Evolutionary conservation across 2,797 vertebrate species (phyloP), one percentile per base, ranked within the genome.

Genomic region (Cuculus canorus): DNA sequence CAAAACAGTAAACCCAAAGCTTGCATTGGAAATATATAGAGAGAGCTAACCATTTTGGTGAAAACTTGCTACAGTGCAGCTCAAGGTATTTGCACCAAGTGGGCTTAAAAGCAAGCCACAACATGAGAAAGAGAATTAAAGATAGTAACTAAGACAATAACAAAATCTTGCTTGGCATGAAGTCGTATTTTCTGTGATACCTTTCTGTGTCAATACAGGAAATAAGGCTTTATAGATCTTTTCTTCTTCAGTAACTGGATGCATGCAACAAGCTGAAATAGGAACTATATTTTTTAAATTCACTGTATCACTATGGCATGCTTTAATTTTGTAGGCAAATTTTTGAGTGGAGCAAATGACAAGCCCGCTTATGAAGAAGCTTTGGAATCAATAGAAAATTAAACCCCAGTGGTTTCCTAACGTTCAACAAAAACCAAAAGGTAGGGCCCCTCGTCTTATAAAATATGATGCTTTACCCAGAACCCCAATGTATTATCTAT

Each of bases 1-100:
- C 92, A 95, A 81, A 96, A 82, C 82, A 93, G 88, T 92, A 89
- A 97, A 96, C 89, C 45, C 37, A 91, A 93, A 86, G 64, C 32
- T 73, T 91, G 47, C 59, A 70, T 3, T 69, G 81, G 84, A 84
- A 95, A 77, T 91, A 87, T 3, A 70, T 3, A 82, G 12, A 53
- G 11, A 92, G 45, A 87, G 37, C 30, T 71, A 92, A 84, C 27
- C 17, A 33, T 43, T 71, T 57, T 16, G 41, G 25, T 65, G 37
- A 94, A 93, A 87, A 77, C 33, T 37, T 65, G 60, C 37, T 87
- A 39, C 23, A 70, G 66, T 41, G 69, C 54, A 89, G 72, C 41
- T 88, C 57, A 65, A 91, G 76, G 32, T 52, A 66, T 59, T 56
- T 91, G 47, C 61, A 92, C 32, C 33, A 60, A 77, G 39, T 13